Conservation (phyloP, 1,140 invertebrate species). For the Antheraea pernyi region DNA sequence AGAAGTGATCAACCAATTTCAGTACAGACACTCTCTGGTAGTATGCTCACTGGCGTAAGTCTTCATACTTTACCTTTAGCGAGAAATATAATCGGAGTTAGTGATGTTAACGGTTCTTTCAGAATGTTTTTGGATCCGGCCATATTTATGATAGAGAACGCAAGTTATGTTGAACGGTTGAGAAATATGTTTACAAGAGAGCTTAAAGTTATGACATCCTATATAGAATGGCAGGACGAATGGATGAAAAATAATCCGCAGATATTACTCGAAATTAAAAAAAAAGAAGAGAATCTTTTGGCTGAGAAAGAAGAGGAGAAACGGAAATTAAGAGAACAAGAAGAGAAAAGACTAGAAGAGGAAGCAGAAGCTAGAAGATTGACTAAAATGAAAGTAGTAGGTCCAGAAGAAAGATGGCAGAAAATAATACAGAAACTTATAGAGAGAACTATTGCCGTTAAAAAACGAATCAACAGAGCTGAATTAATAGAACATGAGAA, state of each 20-base stretch:
- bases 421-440: constrained; percentile 71
- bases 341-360: constrained; percentile 62
- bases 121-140: constrained; percentile 80
- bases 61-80: constrained; percentile 73
- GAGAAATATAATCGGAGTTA: constrained; percentile 78
- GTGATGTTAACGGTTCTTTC: constrained; percentile 82
- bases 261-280: constrained; percentile 61
- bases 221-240: constrained; percentile 62
- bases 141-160: constrained; percentile 68
- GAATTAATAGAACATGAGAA: constrained; percentile 72
- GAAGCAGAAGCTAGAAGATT: constrained; percentile 57
- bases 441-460: constrained; percentile 72
- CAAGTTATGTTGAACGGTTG: constrained; percentile 45
- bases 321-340: constrained; percentile 53
- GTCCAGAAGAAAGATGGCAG: constrained; percentile 70
- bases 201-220: constrained; percentile 61
- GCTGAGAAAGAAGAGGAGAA: constrained; percentile 70
- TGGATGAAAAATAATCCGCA: constrained; percentile 70
- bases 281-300: constrained; percentile 59
- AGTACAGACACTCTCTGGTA: constrained; percentile 63
- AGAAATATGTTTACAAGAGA: constrained; percentile 62
- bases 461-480: constrained; percentile 70
- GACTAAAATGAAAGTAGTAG: constrained; percentile 54
- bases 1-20: constrained; percentile 67
- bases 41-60: constrained; percentile 76